phyloP scores from a whole-genome alignment of 2,797 vertebrate species.

The Tadarida brasiliensis region DNA sequence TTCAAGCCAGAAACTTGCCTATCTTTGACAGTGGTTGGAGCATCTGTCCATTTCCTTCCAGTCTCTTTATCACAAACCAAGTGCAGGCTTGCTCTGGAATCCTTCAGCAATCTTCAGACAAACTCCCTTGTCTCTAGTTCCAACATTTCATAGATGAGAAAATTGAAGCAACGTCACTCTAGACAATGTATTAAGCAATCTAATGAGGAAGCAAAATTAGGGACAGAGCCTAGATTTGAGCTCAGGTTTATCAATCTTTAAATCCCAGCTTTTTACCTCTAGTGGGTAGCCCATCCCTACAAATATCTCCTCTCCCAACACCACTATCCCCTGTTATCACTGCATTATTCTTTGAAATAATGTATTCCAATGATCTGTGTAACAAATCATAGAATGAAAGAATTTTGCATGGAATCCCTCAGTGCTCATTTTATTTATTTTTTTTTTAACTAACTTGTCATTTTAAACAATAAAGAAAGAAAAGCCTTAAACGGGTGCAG shows the following conservation, averaged over 20 bases:
- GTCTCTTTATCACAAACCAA: neutral
- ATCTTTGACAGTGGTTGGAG: neutral
- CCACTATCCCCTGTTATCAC: neutral
- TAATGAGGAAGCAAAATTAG: neutral
- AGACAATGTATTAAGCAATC: constrained; percentile 14
- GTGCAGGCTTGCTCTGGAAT: neutral
- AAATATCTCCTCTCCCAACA: neutral
- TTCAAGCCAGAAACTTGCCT: neutral
- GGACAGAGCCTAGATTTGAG: constrained; percentile 7
- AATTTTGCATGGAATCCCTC: neutral
- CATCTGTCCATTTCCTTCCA: neutral
- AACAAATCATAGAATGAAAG: neutral
- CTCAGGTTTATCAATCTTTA: constrained; percentile 30
- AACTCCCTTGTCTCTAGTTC: neutral
- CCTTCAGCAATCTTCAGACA: constrained; percentile 12
- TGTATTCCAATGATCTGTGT: neutral
- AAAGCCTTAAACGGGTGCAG: neutral
- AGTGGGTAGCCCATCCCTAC: neutral
- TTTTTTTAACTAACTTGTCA: neutral
- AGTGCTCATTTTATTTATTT: constrained; percentile 49
- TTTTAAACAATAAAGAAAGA: constrained; percentile 27
- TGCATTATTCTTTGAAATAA: constrained; percentile 6
- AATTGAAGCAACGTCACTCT: constrained; percentile 38
- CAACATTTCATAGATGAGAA: constrained; percentile 13
- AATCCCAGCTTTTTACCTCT: constrained; percentile 29